Base-by-base conservation (phyloP, 2,797 vertebrate genomes). In the Leuciscus waleckii region DNA sequence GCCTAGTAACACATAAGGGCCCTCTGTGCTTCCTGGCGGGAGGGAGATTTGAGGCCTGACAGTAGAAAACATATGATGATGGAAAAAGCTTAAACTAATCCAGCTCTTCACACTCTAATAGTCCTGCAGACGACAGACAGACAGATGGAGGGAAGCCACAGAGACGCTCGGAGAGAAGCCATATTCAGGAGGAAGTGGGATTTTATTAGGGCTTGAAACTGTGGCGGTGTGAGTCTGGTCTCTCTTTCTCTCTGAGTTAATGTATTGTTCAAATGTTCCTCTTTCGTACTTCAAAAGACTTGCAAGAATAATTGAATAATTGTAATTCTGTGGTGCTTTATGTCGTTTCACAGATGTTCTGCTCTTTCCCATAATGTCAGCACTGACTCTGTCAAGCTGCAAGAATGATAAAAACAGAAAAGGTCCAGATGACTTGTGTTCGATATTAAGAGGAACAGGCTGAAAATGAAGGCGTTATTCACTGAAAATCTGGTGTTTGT, bases 41-140 rank as follows among this genome's bases (percentile, higher is more conserved):
- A 71, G 85, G 39, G 65, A 82, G 67, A 81, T 81, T 81, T 75
- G 7, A 71, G 61, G 46, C 51, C 80, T 76, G 69, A 85, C 75
- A 56, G 82, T 76, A 77, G 70, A 84, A 84, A 69, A 86, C 69
- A 61, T 87, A 58, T 86, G 86, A 77, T 77, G 82, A 81, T 85
- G 69, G 49, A 81, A 75, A 32, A 69, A 70, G 77, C 83, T 85
- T 85, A 70, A 58, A 67, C 29, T 84, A 88, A 88, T 88, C 85
- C 86, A 54, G 78, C 69, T 78, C 81, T 76, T 80, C 75, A 77
- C 84, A 77, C 81, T 81, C 67, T 85, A 49, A 79, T 39, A 81
- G 68, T 74, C 56, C 26, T 63, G 41, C 61, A 68, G 80, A 73
- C 58, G 68, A 67, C 79, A 86, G 79, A 69, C 70, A 70, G 79